Percentiles rank a stretch among this genome's conserved stretches.
These are phyloP conservation scores for Neofelis nebulosa DNA, from an alignment of 2,113 vertebrate species.

Conservation along the genomic window DNA sequence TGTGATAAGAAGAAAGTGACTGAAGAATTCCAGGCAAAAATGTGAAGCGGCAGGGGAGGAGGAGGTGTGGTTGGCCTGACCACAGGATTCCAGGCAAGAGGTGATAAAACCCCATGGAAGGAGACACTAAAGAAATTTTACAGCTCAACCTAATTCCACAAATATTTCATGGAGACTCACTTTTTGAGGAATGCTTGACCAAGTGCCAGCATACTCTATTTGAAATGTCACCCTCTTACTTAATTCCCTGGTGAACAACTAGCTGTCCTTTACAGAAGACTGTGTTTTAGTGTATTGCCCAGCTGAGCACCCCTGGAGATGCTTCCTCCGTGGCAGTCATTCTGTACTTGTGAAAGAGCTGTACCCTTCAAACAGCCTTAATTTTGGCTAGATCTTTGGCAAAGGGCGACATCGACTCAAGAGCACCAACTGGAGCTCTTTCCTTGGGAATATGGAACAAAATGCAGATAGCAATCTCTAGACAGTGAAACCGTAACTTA, in stretches of 20 bases:
- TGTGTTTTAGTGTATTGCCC: background rate
- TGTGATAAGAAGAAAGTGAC: background rate
- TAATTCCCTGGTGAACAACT: background rate
- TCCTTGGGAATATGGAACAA: background rate
- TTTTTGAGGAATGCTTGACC: background rate
- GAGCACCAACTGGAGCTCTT: background rate
- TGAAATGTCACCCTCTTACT: background rate
- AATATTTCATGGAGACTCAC: background rate
- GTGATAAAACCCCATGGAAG: background rate
- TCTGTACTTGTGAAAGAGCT: background rate
- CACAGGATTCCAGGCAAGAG: background rate
- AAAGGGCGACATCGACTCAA: background rate
- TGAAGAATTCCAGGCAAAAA: conserved; percentile 3
- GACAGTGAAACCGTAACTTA: background rate
- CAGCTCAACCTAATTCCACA: background rate
- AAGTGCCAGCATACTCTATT: background rate
- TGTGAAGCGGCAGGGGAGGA: background rate
- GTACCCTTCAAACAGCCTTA: background rate
- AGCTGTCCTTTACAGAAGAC: background rate
- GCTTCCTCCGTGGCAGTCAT: background rate
- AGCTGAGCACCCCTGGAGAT: background rate
- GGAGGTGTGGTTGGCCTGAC: background rate
- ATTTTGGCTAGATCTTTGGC: background rate
- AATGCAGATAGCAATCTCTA: background rate
- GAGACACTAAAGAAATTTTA: background rate